phyloP scores from a whole-genome alignment of 2,113 vertebrate species.

The Procavia capensis region DNA sequence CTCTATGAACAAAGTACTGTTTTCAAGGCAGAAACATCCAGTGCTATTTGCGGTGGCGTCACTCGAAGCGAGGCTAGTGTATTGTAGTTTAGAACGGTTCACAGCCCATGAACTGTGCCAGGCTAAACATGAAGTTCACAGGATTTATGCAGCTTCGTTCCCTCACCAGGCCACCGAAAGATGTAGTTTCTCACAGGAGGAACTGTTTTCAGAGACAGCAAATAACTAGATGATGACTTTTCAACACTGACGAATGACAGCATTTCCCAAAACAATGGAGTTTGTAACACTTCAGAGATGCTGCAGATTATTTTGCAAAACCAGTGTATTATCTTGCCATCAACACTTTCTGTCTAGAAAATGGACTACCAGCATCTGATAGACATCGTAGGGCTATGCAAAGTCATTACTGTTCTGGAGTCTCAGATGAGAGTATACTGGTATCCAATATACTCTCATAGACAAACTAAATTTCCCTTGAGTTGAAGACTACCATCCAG shows the following conservation, averaged over 20 bases:
- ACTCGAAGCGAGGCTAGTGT: neutral
- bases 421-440: neutral
- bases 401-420: neutral
- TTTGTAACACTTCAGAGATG: neutral
- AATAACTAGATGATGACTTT: neutral
- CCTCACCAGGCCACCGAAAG: too few species aligned
- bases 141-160: neutral
- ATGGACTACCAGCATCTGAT: neutral
- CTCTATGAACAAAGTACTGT: too few species aligned
- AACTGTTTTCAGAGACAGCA: too few species aligned
- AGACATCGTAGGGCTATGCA: neutral
- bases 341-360: too few species aligned
- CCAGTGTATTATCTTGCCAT: neutral
- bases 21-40: neutral
- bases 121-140: neutral
- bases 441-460: neutral
- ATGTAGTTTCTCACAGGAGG: too few species aligned
- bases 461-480: neutral
- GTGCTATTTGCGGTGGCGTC: neutral
- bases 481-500: rapidly evolving
- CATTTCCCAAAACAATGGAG: neutral
- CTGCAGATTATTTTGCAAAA: neutral
- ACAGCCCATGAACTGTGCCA: neutral
- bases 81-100: neutral
- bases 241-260: neutral